Percentiles rank a stretch among this genome's conserved stretches.
phyloP scores from a whole-genome alignment of 2,113 vertebrate species.

The Zosterops lateralis region DNA sequence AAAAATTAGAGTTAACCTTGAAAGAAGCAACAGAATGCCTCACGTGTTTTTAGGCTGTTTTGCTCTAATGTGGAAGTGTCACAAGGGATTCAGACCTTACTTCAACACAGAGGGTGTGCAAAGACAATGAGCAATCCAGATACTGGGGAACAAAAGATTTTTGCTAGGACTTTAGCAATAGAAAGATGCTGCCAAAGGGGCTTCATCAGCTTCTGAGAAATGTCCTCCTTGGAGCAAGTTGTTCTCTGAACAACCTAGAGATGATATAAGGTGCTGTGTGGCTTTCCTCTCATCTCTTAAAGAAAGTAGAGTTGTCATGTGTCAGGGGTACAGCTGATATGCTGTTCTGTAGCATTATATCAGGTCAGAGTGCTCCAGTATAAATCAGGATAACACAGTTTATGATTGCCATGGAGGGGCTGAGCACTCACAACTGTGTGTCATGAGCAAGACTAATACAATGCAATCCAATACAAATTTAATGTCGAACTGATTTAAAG shows the following conservation, averaged over 20 bases:
- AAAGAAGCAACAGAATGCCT: background rate
- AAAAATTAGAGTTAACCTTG: constrained; percentile 30
- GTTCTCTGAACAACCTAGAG: background rate
- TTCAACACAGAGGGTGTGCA: background rate
- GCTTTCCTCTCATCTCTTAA: background rate
- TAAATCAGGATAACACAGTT: background rate
- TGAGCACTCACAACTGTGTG: background rate
- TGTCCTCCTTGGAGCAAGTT: background rate
- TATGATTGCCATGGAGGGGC: background rate
- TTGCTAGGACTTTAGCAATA: background rate
- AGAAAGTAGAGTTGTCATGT: background rate
- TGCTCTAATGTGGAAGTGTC: background rate
- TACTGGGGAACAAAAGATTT: background rate
- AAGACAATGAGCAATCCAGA: background rate
- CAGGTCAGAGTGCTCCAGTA: background rate
- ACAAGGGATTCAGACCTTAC: background rate
- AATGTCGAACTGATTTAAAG: background rate
- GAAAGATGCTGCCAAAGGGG: background rate
- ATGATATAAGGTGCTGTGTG: background rate
- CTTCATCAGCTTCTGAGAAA: background rate
- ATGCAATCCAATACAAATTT: background rate
- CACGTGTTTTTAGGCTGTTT: background rate
- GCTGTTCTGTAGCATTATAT: background rate
- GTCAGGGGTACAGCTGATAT: background rate
- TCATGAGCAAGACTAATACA: background rate